These are phyloP conservation scores for Alosa sapidissima DNA, from an alignment of 2,797 vertebrate species.

Conservation along the genomic window DNA sequence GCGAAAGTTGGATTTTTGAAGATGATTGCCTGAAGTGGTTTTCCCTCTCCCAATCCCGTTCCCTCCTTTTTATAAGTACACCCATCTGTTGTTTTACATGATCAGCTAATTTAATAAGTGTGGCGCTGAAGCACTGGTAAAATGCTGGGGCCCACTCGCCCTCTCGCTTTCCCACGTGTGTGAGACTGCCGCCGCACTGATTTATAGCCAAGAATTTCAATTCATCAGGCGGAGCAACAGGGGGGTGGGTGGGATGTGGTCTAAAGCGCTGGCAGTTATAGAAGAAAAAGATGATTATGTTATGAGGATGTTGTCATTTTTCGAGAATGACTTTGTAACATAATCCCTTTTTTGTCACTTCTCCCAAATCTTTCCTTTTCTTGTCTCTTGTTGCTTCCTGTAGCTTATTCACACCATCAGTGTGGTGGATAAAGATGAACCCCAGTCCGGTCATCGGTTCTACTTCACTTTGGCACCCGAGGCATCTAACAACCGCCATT, in stretches of 20 bases:
- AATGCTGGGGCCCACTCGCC: neutral
- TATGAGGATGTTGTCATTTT: slow-evolving; percentile 14
- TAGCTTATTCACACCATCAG: slow-evolving; percentile 98
- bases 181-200: slow-evolving; percentile 17
- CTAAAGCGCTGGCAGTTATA: slow-evolving; percentile 20
- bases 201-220: slow-evolving; percentile 43
- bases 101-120: slow-evolving; percentile 49
- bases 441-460: slow-evolving; percentile 91
- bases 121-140: slow-evolving; percentile 18
- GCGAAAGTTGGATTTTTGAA: slow-evolving; percentile 48
- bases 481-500: slow-evolving; percentile 83
- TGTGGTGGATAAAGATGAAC: slow-evolving; percentile 93
- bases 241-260: neutral
- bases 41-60: neutral
- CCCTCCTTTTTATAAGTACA: slow-evolving; percentile 32
- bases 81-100: slow-evolving; percentile 51
- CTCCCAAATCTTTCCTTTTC: neutral
- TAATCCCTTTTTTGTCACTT: neutral
- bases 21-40: slow-evolving; percentile 52
- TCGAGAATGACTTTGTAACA: neutral
- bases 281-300: slow-evolving; percentile 32
- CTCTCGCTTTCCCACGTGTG: neutral
- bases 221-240: slow-evolving; percentile 19
- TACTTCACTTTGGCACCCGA: slow-evolving; percentile 89
- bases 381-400: slow-evolving; percentile 30